A percentile compares a stretch with the other conserved stretches of the same genome.
phyloP scores from a whole-genome alignment of 1,140 invertebrate genomes.

The Caenorhabditis tropicalis region DNA sequence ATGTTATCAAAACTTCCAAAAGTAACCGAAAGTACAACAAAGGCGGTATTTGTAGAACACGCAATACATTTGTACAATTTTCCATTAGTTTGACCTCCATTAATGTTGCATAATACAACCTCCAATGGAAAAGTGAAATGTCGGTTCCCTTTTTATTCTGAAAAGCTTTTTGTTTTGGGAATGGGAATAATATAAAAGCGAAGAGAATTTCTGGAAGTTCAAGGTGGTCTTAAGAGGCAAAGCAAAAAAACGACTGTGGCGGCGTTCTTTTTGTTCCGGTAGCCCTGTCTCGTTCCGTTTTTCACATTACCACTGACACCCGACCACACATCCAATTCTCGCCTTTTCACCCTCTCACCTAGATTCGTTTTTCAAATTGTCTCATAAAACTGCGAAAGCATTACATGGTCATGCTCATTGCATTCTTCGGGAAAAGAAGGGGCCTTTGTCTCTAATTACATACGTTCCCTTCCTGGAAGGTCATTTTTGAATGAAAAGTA shows the following conservation, averaged over 20 bases:
- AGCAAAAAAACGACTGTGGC: neutral
- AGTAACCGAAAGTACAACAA: neutral
- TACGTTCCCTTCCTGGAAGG: slow-evolving; percentile 12
- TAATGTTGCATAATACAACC: neutral
- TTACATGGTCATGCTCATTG: slow-evolving; percentile 40
- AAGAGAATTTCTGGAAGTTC: neutral
- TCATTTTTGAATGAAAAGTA: slow-evolving; percentile 28
- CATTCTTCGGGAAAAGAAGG: neutral
- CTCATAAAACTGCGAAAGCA: slow-evolving; percentile 32
- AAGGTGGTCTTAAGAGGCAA: neutral
- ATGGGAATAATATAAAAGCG: neutral
- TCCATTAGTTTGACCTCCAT: slow-evolving; percentile 22
- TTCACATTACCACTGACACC: neutral
- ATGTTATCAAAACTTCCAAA: slow-evolving; percentile 12
- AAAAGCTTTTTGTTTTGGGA: neutral
- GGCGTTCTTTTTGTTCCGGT: slow-evolving; percentile 24
- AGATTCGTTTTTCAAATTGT: slow-evolving; percentile 2
- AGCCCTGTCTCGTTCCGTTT: slow-evolving; percentile 24
- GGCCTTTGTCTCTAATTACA: slow-evolving; percentile 31
- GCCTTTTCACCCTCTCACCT: slow-evolving; percentile 11
- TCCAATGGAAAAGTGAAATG: neutral
- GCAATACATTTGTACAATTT: neutral
- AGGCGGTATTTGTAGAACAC: slow-evolving; percentile 2
- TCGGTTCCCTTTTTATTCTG: neutral
- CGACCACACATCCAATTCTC: neutral